Conservation (phyloP, 1,140 invertebrate genomes). For the Heliconius hermathena region DNA sequence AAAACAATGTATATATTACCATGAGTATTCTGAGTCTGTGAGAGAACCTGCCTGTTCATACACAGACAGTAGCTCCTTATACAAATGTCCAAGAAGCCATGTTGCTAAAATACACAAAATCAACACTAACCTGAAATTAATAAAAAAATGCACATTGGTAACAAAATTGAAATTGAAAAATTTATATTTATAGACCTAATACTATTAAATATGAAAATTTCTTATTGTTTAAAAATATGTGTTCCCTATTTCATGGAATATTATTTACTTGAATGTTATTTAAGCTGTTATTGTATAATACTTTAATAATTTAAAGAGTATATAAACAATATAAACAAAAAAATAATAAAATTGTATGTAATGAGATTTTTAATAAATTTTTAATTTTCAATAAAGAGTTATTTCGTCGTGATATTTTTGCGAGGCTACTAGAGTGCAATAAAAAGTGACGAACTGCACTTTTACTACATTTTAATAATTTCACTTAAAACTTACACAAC, state of each 20-base stretch:
- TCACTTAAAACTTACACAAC: slow-evolving; percentile 48
- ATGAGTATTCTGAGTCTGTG: slow-evolving; percentile 65
- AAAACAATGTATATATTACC: slow-evolving; percentile 43
- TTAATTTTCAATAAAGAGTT: neutral
- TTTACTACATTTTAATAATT: slow-evolving; percentile 17
- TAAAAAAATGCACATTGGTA: too few species aligned
- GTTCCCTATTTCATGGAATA: too few species aligned
- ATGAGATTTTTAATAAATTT: neutral
- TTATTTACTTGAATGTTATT: too few species aligned
- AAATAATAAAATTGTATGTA: neutral
- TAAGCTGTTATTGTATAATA: too few species aligned
- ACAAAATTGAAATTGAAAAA: too few species aligned
- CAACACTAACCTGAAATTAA: slow-evolving; percentile 29
- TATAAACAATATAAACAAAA: neutral
- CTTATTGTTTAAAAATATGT: too few species aligned
- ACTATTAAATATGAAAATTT: too few species aligned
- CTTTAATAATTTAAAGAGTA: too few species aligned
- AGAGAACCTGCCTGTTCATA: slow-evolving; percentile 71
- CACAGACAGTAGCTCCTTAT: slow-evolving; percentile 77
- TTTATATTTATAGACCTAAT: too few species aligned
- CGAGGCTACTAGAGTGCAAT: neutral
- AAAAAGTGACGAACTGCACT: neutral
- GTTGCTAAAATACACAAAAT: slow-evolving; percentile 77
- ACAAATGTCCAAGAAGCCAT: slow-evolving; percentile 81
- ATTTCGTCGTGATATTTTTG: neutral